Conservation (phyloP, 2,113 vertebrate genomes). For the Sinosuthora webbiana region DNA sequence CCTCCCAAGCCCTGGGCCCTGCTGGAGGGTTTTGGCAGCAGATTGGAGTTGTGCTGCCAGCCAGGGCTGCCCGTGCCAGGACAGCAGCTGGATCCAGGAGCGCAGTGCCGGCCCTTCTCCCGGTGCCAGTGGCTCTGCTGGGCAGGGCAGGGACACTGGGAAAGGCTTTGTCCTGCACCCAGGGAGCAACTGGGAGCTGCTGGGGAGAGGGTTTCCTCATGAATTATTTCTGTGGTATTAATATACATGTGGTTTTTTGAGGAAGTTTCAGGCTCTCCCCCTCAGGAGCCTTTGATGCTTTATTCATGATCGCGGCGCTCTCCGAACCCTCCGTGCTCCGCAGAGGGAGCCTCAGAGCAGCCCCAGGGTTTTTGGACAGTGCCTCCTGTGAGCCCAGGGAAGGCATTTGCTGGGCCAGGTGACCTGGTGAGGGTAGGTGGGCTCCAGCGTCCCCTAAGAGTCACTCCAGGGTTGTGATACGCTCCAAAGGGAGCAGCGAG, state of each 20-base stretch:
- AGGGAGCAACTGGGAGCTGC: background rate
- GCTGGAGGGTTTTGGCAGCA: background rate
- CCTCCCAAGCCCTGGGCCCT: background rate
- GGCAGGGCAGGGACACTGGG: background rate
- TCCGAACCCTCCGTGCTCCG: background rate
- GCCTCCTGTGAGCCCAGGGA: background rate
- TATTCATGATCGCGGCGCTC: background rate
- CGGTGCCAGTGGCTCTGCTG: background rate
- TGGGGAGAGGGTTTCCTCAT: background rate
- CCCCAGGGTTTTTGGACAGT: fast-evolving
- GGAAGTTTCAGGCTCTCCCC: background rate
- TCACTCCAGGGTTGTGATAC: fast-evolving
- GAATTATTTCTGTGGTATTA: background rate
- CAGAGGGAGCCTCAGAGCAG: background rate
- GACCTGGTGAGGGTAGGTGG: background rate
- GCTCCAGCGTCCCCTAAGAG: fast-evolving
- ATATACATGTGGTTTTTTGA: background rate
- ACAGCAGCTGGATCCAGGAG: background rate
- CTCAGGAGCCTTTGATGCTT: conserved; percentile 40
- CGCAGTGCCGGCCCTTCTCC: fast-evolving
- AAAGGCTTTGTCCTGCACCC: background rate
- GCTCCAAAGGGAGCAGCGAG: background rate
- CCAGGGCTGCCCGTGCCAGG: background rate
- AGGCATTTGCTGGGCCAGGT: background rate
- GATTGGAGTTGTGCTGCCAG: background rate